Evolutionary conservation across 2,113 vertebrate species (phyloP), one percentile per base, ranked within the genome.

Genomic region (Gymnogyps californianus): DNA sequence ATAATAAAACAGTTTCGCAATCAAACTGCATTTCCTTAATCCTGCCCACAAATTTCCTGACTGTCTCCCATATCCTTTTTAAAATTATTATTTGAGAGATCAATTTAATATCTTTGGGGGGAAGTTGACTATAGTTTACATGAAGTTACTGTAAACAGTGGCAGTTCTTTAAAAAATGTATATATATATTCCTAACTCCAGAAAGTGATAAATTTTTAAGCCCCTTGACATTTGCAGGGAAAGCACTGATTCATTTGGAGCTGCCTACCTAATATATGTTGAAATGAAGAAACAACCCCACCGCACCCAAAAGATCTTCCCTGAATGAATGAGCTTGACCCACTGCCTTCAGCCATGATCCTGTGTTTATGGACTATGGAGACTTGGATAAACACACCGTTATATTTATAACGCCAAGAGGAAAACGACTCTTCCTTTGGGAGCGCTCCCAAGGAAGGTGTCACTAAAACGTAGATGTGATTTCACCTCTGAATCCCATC

Each of bases 1-100:
- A 91, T 40, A 97, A 98, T 96, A 92, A 98, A 97, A 96, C 42
- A 89, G 91, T 87, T 87, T 79, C 94, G 90, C 71, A 89, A 94
- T 97, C 83, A 97, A 89, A 94, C 77, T 89, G 86, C 74, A 65
- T 95, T 97, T 98, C 98, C 97, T 86, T 84, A 97, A 90, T 97
- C 85, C 58, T 90, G 34, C 64, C 54, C 72, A 89, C 95, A 83
- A 69, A 93, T 95, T 96, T 97, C 97, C 97, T 92, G 87, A 38
- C 70, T 92, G 92, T 83, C 62, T 93, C 93, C 11, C 17, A 90
- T 51, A 93, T 87, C 72, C 87, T 95, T 94, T 78, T 46, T 13
- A 58, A 69, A 87, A 75, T 61, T 81, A 52, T 40, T 77, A 65
- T 70, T 83, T n/a, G 3, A 36, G 78, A 82, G 38, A 69, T 82